phyloP scores from a whole-genome alignment of 2,888 invertebrate genomes.

The Tricholauxania praeusta region DNA sequence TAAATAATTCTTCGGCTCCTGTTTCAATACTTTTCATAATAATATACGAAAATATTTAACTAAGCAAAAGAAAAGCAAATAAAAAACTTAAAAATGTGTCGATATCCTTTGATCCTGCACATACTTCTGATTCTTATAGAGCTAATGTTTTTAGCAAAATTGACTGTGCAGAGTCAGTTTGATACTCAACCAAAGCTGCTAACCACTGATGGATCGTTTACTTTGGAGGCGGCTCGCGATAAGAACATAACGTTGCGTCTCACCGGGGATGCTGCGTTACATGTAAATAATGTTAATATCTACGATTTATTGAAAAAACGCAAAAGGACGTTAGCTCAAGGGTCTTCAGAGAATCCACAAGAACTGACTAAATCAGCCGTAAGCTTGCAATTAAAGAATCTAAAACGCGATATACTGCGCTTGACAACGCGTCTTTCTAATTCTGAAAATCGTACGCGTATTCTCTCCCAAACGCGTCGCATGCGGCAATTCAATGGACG shows the following conservation, averaged over 20 bases:
- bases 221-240: slow-evolving; percentile 79
- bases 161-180: slow-evolving; percentile 20
- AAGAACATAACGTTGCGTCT: slow-evolving; percentile 83
- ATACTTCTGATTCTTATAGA: background rate
- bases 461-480: slow-evolving; percentile 32
- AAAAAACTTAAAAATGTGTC: too few relatives aligned
- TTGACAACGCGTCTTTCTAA: slow-evolving; percentile 45
- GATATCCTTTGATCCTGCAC: too few relatives aligned
- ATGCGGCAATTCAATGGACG: slow-evolving; percentile 52
- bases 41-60: background rate
- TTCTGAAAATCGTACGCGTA: slow-evolving; percentile 49
- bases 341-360: slow-evolving; percentile 30
- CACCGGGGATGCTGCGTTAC: slow-evolving; percentile 76
- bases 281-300: slow-evolving; percentile 78
- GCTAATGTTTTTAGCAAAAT: background rate
- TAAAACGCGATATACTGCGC: slow-evolving; percentile 50
- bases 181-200: slow-evolving; percentile 51
- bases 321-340: slow-evolving; percentile 24
- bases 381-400: slow-evolving; percentile 48
- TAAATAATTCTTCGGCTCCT: background rate
- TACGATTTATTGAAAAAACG: slow-evolving; percentile 58
- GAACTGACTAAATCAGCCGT: slow-evolving; percentile 45
- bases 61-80: background rate
- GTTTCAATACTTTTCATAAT: background rate
- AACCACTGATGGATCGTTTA: slow-evolving; percentile 79